Percentiles rank a stretch among this genome's conserved stretches.
Evolutionary conservation across 2,797 vertebrate species (phyloP).

Genomic region (Sebastolobus altivelis): DNA sequence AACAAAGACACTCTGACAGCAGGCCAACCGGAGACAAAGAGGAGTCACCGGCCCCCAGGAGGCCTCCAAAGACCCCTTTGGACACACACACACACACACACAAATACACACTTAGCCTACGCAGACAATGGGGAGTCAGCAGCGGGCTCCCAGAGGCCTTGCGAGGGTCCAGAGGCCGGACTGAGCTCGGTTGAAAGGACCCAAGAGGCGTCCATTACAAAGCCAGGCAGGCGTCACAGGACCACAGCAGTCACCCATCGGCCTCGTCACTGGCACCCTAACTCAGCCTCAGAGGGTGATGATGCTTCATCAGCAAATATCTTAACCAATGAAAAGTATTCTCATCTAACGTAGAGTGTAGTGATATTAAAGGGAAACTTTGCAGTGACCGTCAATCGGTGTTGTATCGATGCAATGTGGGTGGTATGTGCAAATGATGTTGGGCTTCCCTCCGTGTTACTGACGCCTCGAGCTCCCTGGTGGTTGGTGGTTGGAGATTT

Average conservation of each 20-base stretch:
- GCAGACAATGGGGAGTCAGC: slow-evolving; percentile 78
- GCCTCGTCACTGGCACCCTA: slow-evolving; percentile 2
- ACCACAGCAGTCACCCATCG: slow-evolving; percentile 27
- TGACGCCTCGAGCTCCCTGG: too few species aligned
- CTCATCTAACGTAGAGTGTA: background rate
- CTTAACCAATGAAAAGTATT: background rate
- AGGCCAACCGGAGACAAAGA: slow-evolving; percentile 84
- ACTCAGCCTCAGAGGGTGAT: background rate
- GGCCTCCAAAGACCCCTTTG: slow-evolving; percentile 76
- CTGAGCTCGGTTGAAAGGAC: slow-evolving; percentile 68
- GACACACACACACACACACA: slow-evolving; percentile 55
- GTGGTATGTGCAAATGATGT: too few species aligned
- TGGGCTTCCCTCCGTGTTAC: too few species aligned
- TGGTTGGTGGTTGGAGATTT: too few species aligned
- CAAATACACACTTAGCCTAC: slow-evolving; percentile 27
- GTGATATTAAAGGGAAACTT: background rate
- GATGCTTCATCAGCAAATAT: slow-evolving; percentile 10
- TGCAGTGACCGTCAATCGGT: too few species aligned
- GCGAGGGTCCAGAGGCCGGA: slow-evolving; percentile 73
- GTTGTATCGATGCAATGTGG: background rate
- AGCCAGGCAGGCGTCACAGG: slow-evolving; percentile 69
- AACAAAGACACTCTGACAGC: slow-evolving; percentile 85
- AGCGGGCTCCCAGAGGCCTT: slow-evolving; percentile 72
- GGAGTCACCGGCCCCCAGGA: slow-evolving; percentile 83
- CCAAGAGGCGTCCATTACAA: slow-evolving; percentile 76